Base-by-base conservation (phyloP, 2,888 invertebrate species). In the Nomada flava region DNA sequence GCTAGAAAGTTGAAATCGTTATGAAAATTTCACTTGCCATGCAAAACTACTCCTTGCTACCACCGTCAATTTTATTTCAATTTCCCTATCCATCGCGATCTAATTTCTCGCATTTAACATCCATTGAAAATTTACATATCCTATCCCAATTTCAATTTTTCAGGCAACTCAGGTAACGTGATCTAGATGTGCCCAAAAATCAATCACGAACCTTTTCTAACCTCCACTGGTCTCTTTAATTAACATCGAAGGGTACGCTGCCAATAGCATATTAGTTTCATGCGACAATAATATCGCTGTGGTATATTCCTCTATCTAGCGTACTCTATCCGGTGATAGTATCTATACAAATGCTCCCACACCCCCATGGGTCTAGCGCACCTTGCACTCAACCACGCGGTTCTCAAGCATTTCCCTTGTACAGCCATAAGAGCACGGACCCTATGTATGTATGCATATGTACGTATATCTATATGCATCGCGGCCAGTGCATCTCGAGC, bases 271-370 rank as follows among this genome's bases (percentile, higher is more conserved):
- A 77, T 77, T 62, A 78, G 84, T 88, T 84, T 76, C 84, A 57
- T 72, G 65, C 20, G 50, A 57, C 74, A 88, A 88, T 87, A 82
- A 82, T 84, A 84, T 88, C 87, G 79, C 75, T 50, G 59, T 82
- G 67, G 60, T 83, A 76, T 78, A 82, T 71, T 55, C 76, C 62
- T 73, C 76, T 87, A 89, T 89, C 88, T 83, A 77, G 79, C 86
- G 82, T 73, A 85, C 88, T 36, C 36, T 88, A 90, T 89, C 90
- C 87, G 69, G 67, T 44, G 90, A 90, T 90, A 86, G 80, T 83
- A 90, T 90, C 90, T 82, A 52, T 76, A 84, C 85, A 84, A 86
- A 84, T 79, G 85, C 86, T 86, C 84, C 57, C 83, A 85, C 87
- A 88, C 84, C 87, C 88, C 86, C 86, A 44, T 57, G 69, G n/a